Evolutionary conservation across 2,888 invertebrate species (phyloP).

Genomic region (Caenorhabditis wallacei): DNA sequence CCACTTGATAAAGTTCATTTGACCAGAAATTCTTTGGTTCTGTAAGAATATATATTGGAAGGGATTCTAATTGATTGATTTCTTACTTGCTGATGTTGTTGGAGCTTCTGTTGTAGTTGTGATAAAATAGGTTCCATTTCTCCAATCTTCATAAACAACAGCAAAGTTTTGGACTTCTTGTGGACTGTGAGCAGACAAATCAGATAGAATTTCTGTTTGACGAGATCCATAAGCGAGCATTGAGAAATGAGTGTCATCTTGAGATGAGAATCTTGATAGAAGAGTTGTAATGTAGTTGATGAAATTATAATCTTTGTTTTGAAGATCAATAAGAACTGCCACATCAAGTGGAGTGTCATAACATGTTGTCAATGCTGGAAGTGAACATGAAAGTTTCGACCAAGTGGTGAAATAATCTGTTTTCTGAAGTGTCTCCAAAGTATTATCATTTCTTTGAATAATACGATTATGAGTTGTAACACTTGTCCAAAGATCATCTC

Average conservation of each 20-base stretch:
- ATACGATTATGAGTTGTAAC: conserved; percentile 39
- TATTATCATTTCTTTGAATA: conserved; percentile 4
- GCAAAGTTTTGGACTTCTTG: conserved; percentile 35
- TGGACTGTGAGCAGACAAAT: conserved; percentile 38
- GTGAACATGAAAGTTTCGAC: conserved; percentile 46
- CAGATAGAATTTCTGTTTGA: conserved; percentile 28
- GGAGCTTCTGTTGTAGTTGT: conserved; percentile 50
- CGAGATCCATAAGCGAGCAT: conserved; percentile 56
- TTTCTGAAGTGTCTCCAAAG: conserved; percentile 1
- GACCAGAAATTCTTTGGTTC: conserved; percentile 39
- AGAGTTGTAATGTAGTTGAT: conserved; percentile 56
- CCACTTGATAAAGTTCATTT: conserved; percentile 30
- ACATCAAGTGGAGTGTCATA: conserved; percentile 57
- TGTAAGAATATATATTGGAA: conserved; percentile 3
- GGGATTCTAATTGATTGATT: background rate
- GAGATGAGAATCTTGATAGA: conserved; percentile 38
- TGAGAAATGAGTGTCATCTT: conserved; percentile 59
- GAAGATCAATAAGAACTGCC: conserved; percentile 50
- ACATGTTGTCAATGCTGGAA: conserved; percentile 49
- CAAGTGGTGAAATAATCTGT: conserved; percentile 50
- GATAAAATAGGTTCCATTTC: conserved; percentile 51
- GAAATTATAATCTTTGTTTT: conserved; percentile 49
- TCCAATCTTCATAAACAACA: conserved; percentile 52
- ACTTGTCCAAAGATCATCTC: conserved; percentile 56
- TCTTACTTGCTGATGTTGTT: conserved; percentile 39